Evolutionary conservation across 2,888 invertebrate species (phyloP), one percentile per base, ranked within the genome.

Genomic region (Campopleginae sp.): DNA sequence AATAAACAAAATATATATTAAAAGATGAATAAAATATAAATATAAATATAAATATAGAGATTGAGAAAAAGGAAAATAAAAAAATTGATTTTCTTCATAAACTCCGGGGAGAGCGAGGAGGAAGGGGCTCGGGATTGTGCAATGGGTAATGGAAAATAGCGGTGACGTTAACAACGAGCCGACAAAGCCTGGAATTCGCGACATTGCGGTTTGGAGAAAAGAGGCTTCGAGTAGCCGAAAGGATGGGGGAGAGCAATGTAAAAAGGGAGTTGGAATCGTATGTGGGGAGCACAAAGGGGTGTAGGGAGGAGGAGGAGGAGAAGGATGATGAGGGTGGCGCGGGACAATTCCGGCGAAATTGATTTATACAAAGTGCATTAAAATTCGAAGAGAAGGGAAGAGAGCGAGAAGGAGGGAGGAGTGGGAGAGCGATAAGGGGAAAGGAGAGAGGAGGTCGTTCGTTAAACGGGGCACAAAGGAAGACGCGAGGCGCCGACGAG

Each of bases 291-390:
- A 44, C 31, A 48, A 38, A 19, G 51, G 65, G 48, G 23, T 10
- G 83, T 48, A 48, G 33, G 17, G 58, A 63, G 19, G 82, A 65
- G 70, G 61, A 44, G 27, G 38, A 23, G 6, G 48, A 33, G 65
- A 42, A 5, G 7, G 72, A 54, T 27, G 68, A 71, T 46, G 78
- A 71, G 68, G 71, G n/a, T 71, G 61, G 85, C 51, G 75, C 44
- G 48, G 78, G 87, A 80, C 82, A 84, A 86, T 88, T 87, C 82
- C 66, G 72, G 70, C 72, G 78, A 85, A 89, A 89, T 86, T 87
- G 88, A 89, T 90, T 90, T 87, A 84, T 87, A 81, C 86, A 84
- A 87, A 88, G 87, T 87, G 87, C 87, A 89, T 90, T 88, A 89
- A 90, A 90, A 89, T 88, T 82, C 88, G 87, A 79, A 82, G 78